Base-by-base conservation (phyloP, 2,888 invertebrate genomes). In the Lomographa bimaculata region DNA sequence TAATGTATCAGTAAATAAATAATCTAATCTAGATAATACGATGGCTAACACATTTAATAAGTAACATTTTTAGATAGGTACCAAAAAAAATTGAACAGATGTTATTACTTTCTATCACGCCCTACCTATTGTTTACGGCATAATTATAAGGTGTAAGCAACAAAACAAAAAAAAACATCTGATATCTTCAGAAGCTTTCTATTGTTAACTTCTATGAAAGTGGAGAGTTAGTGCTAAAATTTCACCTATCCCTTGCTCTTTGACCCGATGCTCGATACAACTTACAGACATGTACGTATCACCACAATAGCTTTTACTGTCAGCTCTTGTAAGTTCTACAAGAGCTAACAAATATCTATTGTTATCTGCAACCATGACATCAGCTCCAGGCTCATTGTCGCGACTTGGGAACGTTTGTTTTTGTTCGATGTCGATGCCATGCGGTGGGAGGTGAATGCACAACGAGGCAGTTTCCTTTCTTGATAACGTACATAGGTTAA, bases 291-390 rank as follows among this genome's bases (percentile, higher is more conserved):
- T 10, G 8, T 18, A 2, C 2, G 14, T 14, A 4, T 14, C 4
- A 7, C 7, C 2, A 21, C 5, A 21, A 5, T 4, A 14, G 14
- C 16, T 7, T n/a, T n/a, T n/a, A n/a, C n/a, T n/a, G n/a, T n/a
- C n/a, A n/a, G n/a, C n/a, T n/a, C n/a, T n/a, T n/a, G n/a, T n/a
- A n/a, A n/a, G n/a, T n/a, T n/a, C n/a, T n/a, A n/a, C n/a, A n/a
- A 20, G 16, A 16, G 5, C 3, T 23, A 10, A 24, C 3, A 9
- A 7, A 9, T 23, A 28, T 4, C 21, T 23, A 36, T 28, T 36
- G 36, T 36, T 35, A 23, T 7, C 1, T 30, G 17, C 8, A 30
- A 14, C 37, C 24, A 7, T 37, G 37, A 37, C 37, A 37, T 18
- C 18, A 37, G 12, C 18, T 4, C 8, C 10, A 10, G 27, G 35